Base-by-base conservation (phyloP, 2,113 vertebrate genomes). In the Dendropsophus ebraccatus region DNA sequence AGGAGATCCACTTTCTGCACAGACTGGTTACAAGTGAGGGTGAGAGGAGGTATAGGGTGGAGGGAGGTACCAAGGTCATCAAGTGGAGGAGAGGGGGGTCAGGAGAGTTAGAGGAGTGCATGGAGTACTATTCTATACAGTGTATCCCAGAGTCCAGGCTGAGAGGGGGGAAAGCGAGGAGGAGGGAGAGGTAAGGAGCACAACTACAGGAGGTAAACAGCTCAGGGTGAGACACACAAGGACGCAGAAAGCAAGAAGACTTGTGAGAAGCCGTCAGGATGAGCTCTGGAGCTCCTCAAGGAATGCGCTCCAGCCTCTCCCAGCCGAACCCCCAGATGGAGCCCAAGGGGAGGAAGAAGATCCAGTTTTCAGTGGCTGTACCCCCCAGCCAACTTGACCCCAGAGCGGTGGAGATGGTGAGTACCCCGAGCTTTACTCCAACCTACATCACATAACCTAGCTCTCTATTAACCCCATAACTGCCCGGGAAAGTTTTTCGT, bases 371-470 rank as follows among this genome's bases (percentile, higher is more conserved):
- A 0, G 94, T 96, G 87, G 96, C 96, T 0, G 87, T 95, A 0
- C 94, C 92, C 23, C 95, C 96, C 52, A 94, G 96, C 89, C 96
- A 97, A 89, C 94, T 98, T 92, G 97, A 98, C 92, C 96, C 97
- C 30, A 94, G 96, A 82, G 96, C 97, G 89, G 97, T 99, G 76
- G 97, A 99, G 93, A 98, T 98, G 97, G 97, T 99, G 16, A 69
- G 58, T n/a, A 25, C 21, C 16, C 5, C 37, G 17, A 47, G n/a
- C 5, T 37, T 10, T 21, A 79, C 37, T 30, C n/a, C 49, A 32
- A 54, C 32, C 17, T 3, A 67, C 62, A 67, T 41, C n/a, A n/a
- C n/a, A n/a, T n/a, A n/a, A n/a, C n/a, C n/a, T n/a, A 41, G 28
- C 19, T 41, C 1, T 23, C 23, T 37, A 72, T 23, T 74, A 25